phyloP scores from a whole-genome alignment of 2,888 invertebrate species.

The Syrphus vitripennis region DNA sequence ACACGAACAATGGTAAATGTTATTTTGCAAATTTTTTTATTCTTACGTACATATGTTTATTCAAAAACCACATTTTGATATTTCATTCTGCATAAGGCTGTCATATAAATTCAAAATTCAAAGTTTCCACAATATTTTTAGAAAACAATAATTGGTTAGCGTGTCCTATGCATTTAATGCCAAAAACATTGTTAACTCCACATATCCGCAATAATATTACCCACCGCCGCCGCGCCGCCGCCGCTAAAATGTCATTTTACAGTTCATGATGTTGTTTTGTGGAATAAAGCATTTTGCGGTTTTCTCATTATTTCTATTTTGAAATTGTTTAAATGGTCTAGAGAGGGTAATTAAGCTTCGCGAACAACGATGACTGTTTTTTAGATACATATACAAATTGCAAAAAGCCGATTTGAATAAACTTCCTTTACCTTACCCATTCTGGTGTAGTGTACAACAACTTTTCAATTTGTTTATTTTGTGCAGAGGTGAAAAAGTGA shows the following conservation, averaged over 20 bases:
- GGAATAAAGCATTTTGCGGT: conserved; percentile 13
- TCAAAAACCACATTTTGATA: not conserved
- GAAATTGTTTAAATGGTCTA: not conserved
- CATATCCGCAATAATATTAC: not conserved
- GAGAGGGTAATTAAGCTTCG: not conserved
- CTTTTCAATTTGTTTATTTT: not conserved
- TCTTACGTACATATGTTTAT: no score
- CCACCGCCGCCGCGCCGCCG: no score
- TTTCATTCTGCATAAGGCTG: not conserved
- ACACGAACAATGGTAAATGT: no score
- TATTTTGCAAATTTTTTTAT: not conserved
- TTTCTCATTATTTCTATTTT: not conserved
- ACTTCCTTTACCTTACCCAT: not conserved
- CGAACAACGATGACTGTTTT: not conserved
- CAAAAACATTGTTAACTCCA: not conserved
- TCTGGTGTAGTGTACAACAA: no score
- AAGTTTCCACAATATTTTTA: not conserved
- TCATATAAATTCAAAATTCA: not conserved
- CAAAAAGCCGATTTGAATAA: conserved; percentile 11
- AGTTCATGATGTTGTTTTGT: not conserved
- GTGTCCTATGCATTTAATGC: not conserved
- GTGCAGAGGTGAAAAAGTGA: not conserved
- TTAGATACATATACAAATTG: not conserved
- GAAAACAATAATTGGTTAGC: not conserved
- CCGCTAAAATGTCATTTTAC: conserved; percentile 18